Conservation (phyloP, 2,888 invertebrate genomes). For the Odontomyia ornata region DNA sequence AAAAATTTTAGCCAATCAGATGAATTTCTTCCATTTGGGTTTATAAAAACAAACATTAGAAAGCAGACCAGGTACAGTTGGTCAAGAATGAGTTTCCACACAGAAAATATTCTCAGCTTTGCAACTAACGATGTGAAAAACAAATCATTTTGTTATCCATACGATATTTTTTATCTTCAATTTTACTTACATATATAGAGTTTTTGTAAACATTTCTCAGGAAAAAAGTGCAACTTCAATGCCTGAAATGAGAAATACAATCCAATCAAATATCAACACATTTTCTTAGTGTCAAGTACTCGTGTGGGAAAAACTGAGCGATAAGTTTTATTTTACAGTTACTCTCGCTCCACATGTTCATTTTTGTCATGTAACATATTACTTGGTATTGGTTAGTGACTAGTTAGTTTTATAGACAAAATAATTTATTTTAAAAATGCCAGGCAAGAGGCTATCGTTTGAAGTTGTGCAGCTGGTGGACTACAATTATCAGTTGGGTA, state of each 20-base stretch:
- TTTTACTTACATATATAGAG: not conserved
- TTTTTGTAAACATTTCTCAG: not conserved
- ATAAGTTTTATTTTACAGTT: not conserved
- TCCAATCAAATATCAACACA: not conserved
- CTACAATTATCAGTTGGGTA: slow-evolving; percentile 45
- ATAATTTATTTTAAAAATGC: slow-evolving; percentile 15
- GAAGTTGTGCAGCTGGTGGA: slow-evolving; percentile 46
- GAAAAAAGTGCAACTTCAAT: not conserved
- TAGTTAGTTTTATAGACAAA: not conserved
- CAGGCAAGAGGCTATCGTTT: slow-evolving; percentile 31
- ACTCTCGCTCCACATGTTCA: not conserved
- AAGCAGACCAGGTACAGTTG: too few relatives aligned
- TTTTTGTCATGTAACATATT: not conserved
- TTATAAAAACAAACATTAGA: too few relatives aligned
- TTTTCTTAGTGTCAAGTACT: slow-evolving; percentile 10
- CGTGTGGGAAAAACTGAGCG: too few relatives aligned
- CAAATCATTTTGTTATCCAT: not conserved
- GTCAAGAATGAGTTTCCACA: too few relatives aligned
- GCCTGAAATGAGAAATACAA: not conserved
- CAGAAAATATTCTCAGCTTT: not conserved
- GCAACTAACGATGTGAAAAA: not conserved
- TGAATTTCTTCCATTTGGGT: too few relatives aligned
- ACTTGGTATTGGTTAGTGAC: not conserved
- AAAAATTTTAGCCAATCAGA: too few relatives aligned
- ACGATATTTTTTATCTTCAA: not conserved